These are phyloP conservation scores for Carapus acus DNA, from an alignment of 2,797 vertebrate species.

Conservation along the genomic window DNA sequence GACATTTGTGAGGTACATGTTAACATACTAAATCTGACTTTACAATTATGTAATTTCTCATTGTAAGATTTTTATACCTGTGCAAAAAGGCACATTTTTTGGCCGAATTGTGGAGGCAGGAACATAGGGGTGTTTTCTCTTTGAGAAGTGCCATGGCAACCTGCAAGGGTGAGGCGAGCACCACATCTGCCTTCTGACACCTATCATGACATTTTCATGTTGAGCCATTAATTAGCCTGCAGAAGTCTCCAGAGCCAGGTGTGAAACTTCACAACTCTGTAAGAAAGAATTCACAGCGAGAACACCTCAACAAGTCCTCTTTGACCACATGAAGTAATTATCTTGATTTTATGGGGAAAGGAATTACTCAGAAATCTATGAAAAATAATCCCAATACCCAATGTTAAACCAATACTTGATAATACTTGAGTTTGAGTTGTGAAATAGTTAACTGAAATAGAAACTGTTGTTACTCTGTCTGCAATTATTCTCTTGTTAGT, in stretches of 20 bases:
- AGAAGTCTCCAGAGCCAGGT: background rate
- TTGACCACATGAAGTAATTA: background rate
- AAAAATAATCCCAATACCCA: no score
- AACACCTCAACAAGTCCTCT: background rate
- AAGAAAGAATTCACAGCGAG: background rate
- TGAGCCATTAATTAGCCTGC: background rate
- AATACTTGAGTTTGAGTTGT: no score
- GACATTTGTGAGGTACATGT: no score
- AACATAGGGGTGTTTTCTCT: background rate
- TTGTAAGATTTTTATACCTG: no score
- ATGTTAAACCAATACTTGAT: no score
- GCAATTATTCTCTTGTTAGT: background rate
- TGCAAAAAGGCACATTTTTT: no score
- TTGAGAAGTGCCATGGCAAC: background rate
- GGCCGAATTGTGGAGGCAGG: no score
- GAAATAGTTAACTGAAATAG: no score
- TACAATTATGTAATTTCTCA: no score
- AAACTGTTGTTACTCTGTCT: no score
- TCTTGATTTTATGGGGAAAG: background rate
- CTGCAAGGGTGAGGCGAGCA: background rate
- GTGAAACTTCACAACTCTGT: background rate
- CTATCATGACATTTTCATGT: conserved; percentile 12
- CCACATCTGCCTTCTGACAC: background rate
- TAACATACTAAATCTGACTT: no score
- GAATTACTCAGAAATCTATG: no score